phyloP scores from a whole-genome alignment of 1,140 invertebrate species.

The Solenopsis fugax region DNA sequence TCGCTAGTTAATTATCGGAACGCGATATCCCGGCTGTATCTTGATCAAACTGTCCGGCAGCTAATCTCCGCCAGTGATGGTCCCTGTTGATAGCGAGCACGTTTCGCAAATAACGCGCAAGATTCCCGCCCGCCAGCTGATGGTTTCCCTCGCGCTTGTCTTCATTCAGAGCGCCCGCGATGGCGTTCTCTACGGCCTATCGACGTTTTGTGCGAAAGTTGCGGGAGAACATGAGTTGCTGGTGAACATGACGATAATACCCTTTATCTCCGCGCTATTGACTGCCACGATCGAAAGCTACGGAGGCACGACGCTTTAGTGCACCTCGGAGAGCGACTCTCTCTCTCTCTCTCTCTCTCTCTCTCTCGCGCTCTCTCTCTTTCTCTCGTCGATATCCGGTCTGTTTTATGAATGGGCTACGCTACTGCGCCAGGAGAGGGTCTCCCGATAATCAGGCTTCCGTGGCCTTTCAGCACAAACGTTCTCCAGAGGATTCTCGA shows the following conservation, averaged over 20 bases:
- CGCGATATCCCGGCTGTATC: slow-evolving; percentile 23
- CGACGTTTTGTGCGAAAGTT: slow-evolving; percentile 51
- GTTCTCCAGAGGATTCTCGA: slow-evolving; percentile 41
- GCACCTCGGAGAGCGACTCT: slow-evolving; percentile 11
- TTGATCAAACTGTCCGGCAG: background rate
- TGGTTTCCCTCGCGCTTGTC: background rate
- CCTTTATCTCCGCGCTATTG: slow-evolving; percentile 8
- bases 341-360: background rate
- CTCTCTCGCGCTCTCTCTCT: no score
- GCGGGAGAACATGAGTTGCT: slow-evolving; percentile 22
- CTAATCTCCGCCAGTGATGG: slow-evolving; percentile 17
- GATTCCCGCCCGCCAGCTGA: background rate
- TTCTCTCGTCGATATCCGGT: slow-evolving; percentile 57
- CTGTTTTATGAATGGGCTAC: slow-evolving; percentile 62
- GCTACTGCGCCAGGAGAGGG: background rate
- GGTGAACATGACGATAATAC: slow-evolving; percentile 14
- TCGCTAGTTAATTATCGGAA: background rate
- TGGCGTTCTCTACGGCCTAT: slow-evolving; percentile 43
- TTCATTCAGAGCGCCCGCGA: slow-evolving; percentile 28
- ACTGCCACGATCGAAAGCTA: slow-evolving; percentile 53
- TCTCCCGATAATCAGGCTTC: slow-evolving; percentile 33
- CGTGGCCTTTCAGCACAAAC: background rate
- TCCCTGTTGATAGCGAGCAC: slow-evolving; percentile 9
- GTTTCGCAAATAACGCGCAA: background rate
- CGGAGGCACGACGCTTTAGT: slow-evolving; percentile 25